Evolutionary conservation across 1,140 invertebrate species (phyloP).

Genomic region (Aphidius ervi): DNA sequence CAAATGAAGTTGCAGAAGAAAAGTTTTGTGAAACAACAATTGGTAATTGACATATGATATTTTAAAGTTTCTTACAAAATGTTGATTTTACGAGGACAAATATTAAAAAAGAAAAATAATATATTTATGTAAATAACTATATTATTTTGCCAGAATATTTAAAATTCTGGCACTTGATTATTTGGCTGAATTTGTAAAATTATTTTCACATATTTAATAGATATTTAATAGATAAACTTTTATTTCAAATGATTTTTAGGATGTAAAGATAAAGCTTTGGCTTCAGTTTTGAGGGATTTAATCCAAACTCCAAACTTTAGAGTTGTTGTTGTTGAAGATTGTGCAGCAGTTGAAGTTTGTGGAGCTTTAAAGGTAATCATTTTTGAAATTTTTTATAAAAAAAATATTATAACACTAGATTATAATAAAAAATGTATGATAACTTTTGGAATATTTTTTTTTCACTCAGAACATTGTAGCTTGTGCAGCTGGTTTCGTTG

Average conservation of each 20-base stretch:
- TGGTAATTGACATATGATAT: constrained; percentile 50
- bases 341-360: constrained; percentile 76
- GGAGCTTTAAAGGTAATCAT: constrained; percentile 72
- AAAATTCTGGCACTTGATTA: neutral
- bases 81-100: neutral
- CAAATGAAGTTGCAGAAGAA: constrained; percentile 71
- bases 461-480: constrained; percentile 73
- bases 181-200: neutral
- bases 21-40: constrained; percentile 86
- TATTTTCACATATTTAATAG: constrained; percentile 2
- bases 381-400: constrained; percentile 8
- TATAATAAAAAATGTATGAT: no score
- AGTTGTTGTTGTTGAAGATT: constrained; percentile 74
- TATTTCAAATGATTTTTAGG: constrained; percentile 42
- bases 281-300: constrained; percentile 62
- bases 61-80: neutral
- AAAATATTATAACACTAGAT: neutral
- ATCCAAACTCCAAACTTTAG: constrained; percentile 77
- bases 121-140: no score
- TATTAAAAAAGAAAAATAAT: no score
- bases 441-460: constrained; percentile 19
- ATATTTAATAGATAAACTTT: neutral
- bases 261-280: constrained; percentile 56
- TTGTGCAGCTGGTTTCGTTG: constrained; percentile 77
- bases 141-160: neutral